Percentiles rank a stretch among this genome's conserved stretches.
phyloP scores from a whole-genome alignment of 2,888 invertebrate species.

The Meteorus cinctellus region DNA sequence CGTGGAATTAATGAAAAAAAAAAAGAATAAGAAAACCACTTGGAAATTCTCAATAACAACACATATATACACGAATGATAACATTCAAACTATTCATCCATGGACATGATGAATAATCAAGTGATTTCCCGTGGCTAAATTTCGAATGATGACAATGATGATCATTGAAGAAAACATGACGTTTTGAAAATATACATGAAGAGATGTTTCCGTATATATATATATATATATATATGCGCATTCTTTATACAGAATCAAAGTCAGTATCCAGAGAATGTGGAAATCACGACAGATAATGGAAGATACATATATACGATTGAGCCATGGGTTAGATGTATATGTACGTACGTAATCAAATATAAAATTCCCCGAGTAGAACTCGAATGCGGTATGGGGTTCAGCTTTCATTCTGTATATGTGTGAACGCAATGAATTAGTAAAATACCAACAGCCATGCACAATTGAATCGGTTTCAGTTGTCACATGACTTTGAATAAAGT shows the following conservation, averaged over 20 bases:
- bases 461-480: slow-evolving; percentile 10
- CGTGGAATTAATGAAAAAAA: neutral
- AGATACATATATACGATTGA: neutral
- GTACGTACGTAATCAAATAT: slow-evolving; percentile 12
- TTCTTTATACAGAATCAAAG: neutral
- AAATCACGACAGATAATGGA: slow-evolving; percentile 1
- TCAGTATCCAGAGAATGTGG: neutral
- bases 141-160: no score
- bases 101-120: no score
- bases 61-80: no score
- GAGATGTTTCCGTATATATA: neutral
- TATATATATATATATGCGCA: neutral
- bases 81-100: no score
- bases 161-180: no score
- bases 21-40: neutral
- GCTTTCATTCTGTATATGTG: neutral
- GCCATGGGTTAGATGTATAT: neutral
- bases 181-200: neutral
- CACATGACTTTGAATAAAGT: slow-evolving; percentile 15
- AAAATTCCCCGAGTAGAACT: slow-evolving; percentile 4
- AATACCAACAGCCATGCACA: slow-evolving; percentile 4
- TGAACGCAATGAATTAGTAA: slow-evolving; percentile 6
- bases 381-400: neutral
- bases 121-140: no score
- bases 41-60: neutral